Conservation (phyloP, 1,140 invertebrate genomes). For the Drosophila oshimai region DNA sequence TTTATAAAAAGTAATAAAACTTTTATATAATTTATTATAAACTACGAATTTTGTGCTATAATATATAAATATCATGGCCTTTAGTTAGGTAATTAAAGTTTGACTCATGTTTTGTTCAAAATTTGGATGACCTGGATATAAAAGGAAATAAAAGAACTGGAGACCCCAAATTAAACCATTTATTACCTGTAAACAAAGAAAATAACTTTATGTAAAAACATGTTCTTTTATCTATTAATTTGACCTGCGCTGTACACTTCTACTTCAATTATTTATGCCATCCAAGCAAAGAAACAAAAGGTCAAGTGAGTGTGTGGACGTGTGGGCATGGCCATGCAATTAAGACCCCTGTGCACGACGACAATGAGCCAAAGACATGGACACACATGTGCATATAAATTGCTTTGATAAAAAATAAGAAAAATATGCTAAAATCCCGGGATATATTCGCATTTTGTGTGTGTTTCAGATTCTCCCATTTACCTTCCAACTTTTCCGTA, state of each 20-base stretch:
- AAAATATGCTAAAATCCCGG: constrained; percentile 40
- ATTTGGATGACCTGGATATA: no score
- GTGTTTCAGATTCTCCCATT: constrained; percentile 3
- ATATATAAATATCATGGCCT: no score
- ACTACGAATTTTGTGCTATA: no score
- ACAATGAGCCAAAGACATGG: constrained; percentile 13
- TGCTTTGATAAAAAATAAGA: constrained; percentile 49
- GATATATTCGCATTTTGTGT: constrained; percentile 7
- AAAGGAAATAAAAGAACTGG: no score
- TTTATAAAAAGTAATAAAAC: no score
- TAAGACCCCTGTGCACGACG: constrained; percentile 40
- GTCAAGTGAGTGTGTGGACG: constrained; percentile 27
- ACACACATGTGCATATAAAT: constrained; percentile 44
- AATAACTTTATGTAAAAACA: neutral
- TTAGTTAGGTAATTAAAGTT: no score
- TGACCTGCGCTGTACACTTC: constrained; percentile 16
- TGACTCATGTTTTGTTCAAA: no score
- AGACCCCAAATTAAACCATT: no score
- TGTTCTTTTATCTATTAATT: neutral
- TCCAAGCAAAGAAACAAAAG: constrained; percentile 18
- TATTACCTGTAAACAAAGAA: no score
- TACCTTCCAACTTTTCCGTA: constrained; percentile 2
- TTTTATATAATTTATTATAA: no score
- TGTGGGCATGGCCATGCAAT: constrained; percentile 36
- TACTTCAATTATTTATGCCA: constrained; percentile 53